A percentile compares a stretch with the other conserved stretches of the same genome.
Conservation (phyloP, 2,888 invertebrate genomes). For the Allygus modestus region DNA sequence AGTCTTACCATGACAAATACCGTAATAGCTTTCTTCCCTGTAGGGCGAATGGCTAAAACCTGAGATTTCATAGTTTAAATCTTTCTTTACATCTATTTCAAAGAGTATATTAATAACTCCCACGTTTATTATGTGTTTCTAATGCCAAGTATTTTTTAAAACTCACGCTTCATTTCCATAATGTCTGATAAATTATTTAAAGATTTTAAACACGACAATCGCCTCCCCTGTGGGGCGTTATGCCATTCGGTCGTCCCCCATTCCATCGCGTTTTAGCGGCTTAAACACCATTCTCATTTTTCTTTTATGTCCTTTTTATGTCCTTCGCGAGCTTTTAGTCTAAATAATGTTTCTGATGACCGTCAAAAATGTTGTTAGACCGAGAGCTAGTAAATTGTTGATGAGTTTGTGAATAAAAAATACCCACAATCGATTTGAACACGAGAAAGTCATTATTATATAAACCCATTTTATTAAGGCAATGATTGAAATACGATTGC, state of each 20-base stretch:
- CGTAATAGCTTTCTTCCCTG: no score
- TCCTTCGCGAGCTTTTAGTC: neutral
- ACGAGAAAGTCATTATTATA: no score
- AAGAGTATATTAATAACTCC: no score
- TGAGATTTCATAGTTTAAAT: no score
- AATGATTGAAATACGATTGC: no score
- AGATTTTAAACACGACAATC: neutral
- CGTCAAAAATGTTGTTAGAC: neutral
- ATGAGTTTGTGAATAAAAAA: neutral
- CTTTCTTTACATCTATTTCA: no score
- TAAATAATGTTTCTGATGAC: constrained; percentile 12
- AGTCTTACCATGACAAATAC: no score
- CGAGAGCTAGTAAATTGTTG: neutral
- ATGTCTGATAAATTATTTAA: neutral
- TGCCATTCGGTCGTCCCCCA: neutral
- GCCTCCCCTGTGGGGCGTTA: neutral
- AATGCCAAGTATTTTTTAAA: no score
- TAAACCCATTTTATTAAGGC: no score
- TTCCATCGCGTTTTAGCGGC: neutral
- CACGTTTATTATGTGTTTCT: no score
- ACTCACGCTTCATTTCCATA: neutral
- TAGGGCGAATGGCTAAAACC: no score
- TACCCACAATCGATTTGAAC: no score
- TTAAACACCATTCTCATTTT: constrained; percentile 35
- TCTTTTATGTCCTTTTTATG: constrained; percentile 23